Conservation (phyloP, 1,140 invertebrate species). For the Ephestia elutella region DNA sequence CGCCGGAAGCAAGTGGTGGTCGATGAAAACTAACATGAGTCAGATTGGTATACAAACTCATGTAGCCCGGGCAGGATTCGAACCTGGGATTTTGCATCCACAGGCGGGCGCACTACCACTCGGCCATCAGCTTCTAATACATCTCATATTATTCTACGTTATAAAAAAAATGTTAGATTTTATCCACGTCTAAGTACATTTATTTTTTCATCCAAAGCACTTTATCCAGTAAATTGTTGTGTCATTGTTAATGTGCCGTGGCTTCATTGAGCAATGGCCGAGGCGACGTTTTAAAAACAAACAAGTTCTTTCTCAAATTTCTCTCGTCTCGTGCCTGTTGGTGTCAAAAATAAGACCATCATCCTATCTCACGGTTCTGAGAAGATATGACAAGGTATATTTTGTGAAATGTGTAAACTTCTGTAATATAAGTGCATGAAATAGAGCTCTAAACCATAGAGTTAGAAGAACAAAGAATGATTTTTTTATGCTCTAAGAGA, state of each 20-base stretch:
- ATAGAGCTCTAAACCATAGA: too few relatives aligned
- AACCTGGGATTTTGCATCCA: too few relatives aligned
- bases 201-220: not conserved
- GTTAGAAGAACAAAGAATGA: too few relatives aligned
- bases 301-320: slow-evolving; percentile 41
- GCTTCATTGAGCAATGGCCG: slow-evolving; percentile 7
- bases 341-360: slow-evolving; percentile 26
- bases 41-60: too few relatives aligned
- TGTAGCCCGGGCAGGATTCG: too few relatives aligned
- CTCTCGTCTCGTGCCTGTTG: slow-evolving; percentile 19
- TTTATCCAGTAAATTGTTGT: not conserved
- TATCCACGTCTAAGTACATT: not conserved
- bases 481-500: too few relatives aligned
- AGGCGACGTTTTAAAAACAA: slow-evolving; percentile 23
- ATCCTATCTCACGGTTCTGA: not conserved
- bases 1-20: too few relatives aligned
- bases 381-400: not conserved
- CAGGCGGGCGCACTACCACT: too few relatives aligned
- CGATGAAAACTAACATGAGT: too few relatives aligned
- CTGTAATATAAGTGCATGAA: not conserved
- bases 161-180: too few relatives aligned
- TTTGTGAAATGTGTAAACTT: not conserved
- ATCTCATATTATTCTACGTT: too few relatives aligned
- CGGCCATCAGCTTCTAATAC: too few relatives aligned
- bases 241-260: not conserved